Conservation (phyloP, 2,113 vertebrate species). For the Chaetura pelagica region DNA sequence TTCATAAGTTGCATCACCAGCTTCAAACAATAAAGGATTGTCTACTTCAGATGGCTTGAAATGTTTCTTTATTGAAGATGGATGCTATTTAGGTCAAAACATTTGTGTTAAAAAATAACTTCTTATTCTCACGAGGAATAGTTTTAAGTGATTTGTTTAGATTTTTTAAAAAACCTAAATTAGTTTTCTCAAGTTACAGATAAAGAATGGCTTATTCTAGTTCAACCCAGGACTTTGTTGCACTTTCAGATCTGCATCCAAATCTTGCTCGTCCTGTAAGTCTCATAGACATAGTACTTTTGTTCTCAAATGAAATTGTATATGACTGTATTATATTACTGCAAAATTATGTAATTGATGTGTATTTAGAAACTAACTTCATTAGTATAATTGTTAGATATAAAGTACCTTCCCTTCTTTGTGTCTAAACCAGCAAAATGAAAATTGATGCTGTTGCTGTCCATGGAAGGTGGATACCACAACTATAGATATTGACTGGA, state of each 20-base stretch:
- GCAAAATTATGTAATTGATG: constrained; percentile 57
- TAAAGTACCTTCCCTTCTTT: constrained; percentile 50
- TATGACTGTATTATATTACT: constrained; percentile 32
- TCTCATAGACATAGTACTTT: constrained; percentile 46
- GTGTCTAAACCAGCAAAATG: constrained; percentile 54
- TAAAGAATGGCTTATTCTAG: constrained; percentile 76
- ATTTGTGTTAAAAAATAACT: constrained; percentile 36
- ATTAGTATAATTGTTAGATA: constrained; percentile 58
- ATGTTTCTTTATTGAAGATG: constrained; percentile 2
- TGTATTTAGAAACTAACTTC: constrained; percentile 41
- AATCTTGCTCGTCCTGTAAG: constrained; percentile 88
- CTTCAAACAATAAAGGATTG: not conserved
- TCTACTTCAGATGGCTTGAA: constrained; percentile 10
- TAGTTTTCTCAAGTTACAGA: constrained; percentile 71
- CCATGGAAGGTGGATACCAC: not conserved
- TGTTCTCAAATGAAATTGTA: constrained; percentile 52
- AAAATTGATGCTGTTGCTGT: constrained; percentile 63
- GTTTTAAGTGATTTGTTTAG: constrained; percentile 46
- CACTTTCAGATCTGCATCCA: constrained; percentile 89
- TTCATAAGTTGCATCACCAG: not conserved
- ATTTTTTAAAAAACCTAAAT: constrained; percentile 20
- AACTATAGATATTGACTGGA: constrained; percentile 35
- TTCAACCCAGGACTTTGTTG: constrained; percentile 73
- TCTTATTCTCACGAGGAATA: constrained; percentile 41
- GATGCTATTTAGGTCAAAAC: constrained; percentile 18